Conservation (phyloP, 1,140 invertebrate species). For the Nephila pilipes region DNA sequence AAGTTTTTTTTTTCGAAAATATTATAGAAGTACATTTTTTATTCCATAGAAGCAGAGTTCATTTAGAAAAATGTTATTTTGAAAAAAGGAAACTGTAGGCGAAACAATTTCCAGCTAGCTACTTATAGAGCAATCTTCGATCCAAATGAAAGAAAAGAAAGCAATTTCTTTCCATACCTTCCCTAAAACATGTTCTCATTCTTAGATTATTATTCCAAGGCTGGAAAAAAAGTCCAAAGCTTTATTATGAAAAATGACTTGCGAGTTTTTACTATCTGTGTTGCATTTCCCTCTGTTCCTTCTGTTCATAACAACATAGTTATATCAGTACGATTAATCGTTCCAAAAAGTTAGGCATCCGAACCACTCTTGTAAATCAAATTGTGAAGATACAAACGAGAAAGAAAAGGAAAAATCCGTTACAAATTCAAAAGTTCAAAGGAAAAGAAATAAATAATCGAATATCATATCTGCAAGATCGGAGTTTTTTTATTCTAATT, state of each 20-base stretch:
- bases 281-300: neutral
- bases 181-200: neutral
- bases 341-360: neutral
- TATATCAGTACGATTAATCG: conserved; percentile 7
- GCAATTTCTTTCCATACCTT: neutral
- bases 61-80: neutral
- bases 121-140: neutral
- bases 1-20: neutral
- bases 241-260: neutral
- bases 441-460: conserved; percentile 21
- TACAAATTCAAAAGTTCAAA: neutral
- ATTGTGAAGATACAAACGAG: neutral
- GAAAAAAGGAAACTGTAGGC: neutral
- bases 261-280: neutral
- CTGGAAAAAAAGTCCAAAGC: neutral
- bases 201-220: neutral
- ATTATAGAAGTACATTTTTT: neutral
- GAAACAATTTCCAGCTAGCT: neutral
- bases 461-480: neutral
- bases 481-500: neutral
- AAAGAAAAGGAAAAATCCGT: neutral
- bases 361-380: conserved; percentile 22
- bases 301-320: neutral
- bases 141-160: neutral
- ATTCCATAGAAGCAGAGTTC: neutral